Percentiles rank a stretch among this genome's conserved stretches.
Evolutionary conservation across 1,140 invertebrate genomes (phyloP).

Genomic region (Olivierus martensii): DNA sequence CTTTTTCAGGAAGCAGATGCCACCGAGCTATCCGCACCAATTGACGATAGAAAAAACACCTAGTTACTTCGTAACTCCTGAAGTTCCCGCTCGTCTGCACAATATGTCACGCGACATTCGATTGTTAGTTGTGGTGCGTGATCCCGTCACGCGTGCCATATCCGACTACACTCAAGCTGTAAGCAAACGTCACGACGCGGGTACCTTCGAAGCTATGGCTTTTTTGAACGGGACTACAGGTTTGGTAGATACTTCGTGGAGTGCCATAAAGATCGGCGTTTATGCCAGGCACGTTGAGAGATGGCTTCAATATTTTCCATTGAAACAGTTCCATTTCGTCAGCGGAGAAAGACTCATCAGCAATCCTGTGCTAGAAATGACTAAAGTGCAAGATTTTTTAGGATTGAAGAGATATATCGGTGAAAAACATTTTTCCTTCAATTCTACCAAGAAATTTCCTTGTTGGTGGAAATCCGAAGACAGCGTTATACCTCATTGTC

Average conservation of each 20-base stretch:
- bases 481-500: constrained; percentile 29
- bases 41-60: constrained; percentile 94
- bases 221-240: constrained; percentile 22
- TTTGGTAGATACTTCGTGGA: constrained; percentile 35
- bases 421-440: constrained; percentile 32
- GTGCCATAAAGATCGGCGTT: constrained; percentile 35
- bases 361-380: constrained; percentile 34
- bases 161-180: constrained; percentile 36
- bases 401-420: constrained; percentile 28
- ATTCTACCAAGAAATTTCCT: constrained; percentile 36
- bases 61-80: constrained; percentile 79
- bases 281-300: constrained; percentile 35
- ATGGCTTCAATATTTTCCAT: constrained; percentile 37
- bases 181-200: constrained; percentile 22
- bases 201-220: constrained; percentile 33
- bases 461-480: constrained; percentile 30
- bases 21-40: constrained; percentile 61
- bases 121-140: constrained; percentile 37
- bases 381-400: constrained; percentile 35
- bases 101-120: constrained; percentile 34
- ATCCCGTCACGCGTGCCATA: constrained; percentile 39
- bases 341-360: constrained; percentile 36
- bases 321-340: constrained; percentile 35
- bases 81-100: constrained; percentile 55
- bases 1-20: constrained; percentile 57